These are phyloP conservation scores for Drepana falcataria DNA, from an alignment of 2,888 invertebrate genomes.

Conservation along the genomic window DNA sequence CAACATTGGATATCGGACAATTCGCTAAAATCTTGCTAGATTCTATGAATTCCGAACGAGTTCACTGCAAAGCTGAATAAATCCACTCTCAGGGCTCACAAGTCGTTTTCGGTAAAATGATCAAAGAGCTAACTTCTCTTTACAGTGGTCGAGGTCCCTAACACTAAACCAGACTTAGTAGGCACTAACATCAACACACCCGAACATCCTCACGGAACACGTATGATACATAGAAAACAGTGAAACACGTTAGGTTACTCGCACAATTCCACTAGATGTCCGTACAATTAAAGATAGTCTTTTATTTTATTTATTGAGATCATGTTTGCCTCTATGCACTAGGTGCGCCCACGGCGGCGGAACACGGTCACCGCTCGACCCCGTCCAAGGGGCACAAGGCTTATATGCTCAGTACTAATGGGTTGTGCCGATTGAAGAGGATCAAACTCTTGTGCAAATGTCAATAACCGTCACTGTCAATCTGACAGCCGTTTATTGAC, in stretches of 20 bases:
- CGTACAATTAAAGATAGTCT: constrained; percentile 62
- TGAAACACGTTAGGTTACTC: constrained; percentile 61
- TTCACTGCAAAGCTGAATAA: constrained; percentile 23
- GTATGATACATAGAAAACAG: constrained; percentile 73
- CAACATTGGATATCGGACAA: constrained; percentile 25
- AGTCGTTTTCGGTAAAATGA: constrained; percentile 64
- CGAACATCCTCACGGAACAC: constrained; percentile 52
- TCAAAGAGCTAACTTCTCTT: constrained; percentile 41
- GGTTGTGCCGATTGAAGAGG: constrained; percentile 21
- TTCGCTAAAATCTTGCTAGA: constrained; percentile 60
- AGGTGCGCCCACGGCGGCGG: constrained; percentile 18
- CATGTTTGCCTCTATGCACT: constrained; percentile 70
- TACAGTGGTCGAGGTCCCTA: constrained; percentile 45
- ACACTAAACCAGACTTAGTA: constrained; percentile 68
- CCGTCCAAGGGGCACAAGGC: constrained; percentile 20
- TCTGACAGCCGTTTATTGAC: background rate
- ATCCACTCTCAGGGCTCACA: constrained; percentile 53
- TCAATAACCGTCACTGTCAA: background rate
- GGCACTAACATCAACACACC: constrained; percentile 71
- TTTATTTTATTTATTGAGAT: constrained; percentile 72
- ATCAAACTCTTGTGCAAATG: constrained; percentile 9
- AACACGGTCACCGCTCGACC: constrained; percentile 23
- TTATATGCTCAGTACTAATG: constrained; percentile 25
- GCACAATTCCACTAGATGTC: constrained; percentile 76
- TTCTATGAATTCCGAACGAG: constrained; percentile 39